Evolutionary conservation across 2,797 vertebrate species (phyloP).

Genomic region (Okamejei kenojei): DNA sequence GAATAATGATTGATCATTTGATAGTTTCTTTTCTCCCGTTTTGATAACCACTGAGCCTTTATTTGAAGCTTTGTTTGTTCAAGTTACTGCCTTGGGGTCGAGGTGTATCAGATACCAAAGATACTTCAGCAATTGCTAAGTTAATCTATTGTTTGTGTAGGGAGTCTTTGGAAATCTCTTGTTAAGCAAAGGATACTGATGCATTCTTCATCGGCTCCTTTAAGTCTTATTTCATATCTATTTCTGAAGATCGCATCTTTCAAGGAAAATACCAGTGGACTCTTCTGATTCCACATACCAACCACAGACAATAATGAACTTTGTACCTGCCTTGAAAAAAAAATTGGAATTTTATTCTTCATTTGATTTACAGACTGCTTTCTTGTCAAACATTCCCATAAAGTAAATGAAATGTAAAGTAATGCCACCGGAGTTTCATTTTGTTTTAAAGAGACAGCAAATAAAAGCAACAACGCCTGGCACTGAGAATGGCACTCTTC

Average conservation of each 20-base stretch:
- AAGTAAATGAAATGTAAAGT: neutral
- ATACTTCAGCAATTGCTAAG: neutral
- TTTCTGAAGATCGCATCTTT: neutral
- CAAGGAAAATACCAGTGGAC: neutral
- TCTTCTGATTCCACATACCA: neutral
- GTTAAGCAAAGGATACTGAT: neutral
- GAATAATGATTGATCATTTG: constrained; percentile 30
- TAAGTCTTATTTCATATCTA: neutral
- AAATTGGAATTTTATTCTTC: too few relatives aligned
- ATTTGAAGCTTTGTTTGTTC: neutral
- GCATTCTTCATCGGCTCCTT: neutral
- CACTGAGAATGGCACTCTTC: neutral
- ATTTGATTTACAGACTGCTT: neutral
- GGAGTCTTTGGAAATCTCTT: neutral
- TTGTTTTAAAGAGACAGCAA: neutral
- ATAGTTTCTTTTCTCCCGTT: constrained; percentile 1
- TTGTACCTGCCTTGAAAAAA: neutral
- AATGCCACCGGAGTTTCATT: neutral
- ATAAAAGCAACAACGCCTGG: neutral
- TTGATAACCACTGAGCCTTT: constrained; percentile 15
- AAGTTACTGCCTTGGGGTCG: constrained; percentile 30
- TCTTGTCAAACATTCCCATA: neutral
- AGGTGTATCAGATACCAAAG: neutral
- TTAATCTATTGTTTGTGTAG: constrained; percentile 28
- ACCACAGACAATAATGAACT: neutral